Conservation (phyloP, 2,888 invertebrate species). For the Hybos culiciformis region DNA sequence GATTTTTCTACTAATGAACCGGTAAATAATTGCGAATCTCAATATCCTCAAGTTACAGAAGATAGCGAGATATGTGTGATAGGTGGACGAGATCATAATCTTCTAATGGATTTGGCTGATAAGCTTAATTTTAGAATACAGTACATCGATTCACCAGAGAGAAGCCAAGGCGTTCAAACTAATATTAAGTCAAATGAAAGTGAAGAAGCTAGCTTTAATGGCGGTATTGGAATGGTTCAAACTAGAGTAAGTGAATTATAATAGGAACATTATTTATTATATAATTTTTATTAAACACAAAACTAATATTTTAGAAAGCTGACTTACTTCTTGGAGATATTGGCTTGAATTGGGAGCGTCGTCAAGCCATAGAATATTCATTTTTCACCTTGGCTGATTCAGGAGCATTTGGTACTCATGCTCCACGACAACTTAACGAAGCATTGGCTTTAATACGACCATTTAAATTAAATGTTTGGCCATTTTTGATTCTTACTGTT, state of each 20-base stretch:
- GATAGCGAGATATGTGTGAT: conserved; percentile 37
- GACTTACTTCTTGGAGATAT: conserved; percentile 64
- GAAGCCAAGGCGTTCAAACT: conserved; percentile 51
- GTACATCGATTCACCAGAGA: conserved; percentile 60
- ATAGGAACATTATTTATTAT: background rate
- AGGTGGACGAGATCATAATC: conserved; percentile 59
- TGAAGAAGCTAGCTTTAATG: conserved; percentile 55
- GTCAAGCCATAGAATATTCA: conserved; percentile 59
- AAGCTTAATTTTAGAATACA: conserved; percentile 58
- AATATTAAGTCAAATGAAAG: no score
- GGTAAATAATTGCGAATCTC: background rate
- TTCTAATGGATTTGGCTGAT: conserved; percentile 46
- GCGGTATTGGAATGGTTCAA: conserved; percentile 57
- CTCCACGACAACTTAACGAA: conserved; percentile 57
- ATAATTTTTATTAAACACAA: background rate
- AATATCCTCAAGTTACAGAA: conserved; percentile 7
- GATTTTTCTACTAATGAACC: conserved; percentile 7
- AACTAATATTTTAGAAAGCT: conserved; percentile 39
- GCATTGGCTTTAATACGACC: conserved; percentile 59
- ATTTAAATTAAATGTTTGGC: conserved; percentile 65
- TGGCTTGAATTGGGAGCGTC: conserved; percentile 56
- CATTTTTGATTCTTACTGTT: conserved; percentile 49
- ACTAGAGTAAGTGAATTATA: conserved; percentile 40
- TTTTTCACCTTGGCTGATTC: conserved; percentile 63
- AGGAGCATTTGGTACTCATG: conserved; percentile 62